Evolutionary conservation across 2,113 vertebrate species (phyloP), one percentile per base, ranked within the genome.

Genomic region (Centropus bengalensis): DNA sequence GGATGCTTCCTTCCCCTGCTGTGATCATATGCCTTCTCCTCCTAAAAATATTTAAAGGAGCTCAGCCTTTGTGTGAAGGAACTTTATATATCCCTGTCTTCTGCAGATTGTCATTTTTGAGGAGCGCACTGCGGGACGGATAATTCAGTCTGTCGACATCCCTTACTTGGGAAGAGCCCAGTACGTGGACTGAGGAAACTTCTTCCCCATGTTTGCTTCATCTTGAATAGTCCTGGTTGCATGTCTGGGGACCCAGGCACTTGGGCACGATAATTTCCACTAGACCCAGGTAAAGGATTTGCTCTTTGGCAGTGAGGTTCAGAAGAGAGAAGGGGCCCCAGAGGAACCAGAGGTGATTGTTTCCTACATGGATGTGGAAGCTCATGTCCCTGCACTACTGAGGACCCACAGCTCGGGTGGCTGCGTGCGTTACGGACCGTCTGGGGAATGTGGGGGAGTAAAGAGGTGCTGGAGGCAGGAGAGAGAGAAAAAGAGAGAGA

Each of bases 71-170:
- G 52, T 68, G 1, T 49, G 76, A 28, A 81, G 69, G 33, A 49
- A 0, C 47, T 45, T 81, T 14, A 8, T 22, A 0, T 66, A 12
- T 86, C 13, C 66, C 28, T 89, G 62, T 89, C 75, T 75, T 45
- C 91, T 95, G 67, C 95, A 99, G 99, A 96, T 99, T 47, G 97
- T 99, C 27, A 96, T 99, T 68, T 99, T 99, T 17, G 99, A 99
- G 82, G 99, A 99, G 85, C 97, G 95, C 64, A 98, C 98, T 36
- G 98, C 98, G 4, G 99, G 99, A 84, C 97, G 97, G 28, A 97
- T 98, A 59, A 89, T 99, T 64, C 98, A 98, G 30, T 99, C 99
- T 83, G 98, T 98, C 5, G 98, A 99, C 19, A 96, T 93, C 2
- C 98, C 99, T 18, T 98, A 98, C 20, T 96, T 99, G 2, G 99